A percentile compares a stretch with the other conserved stretches of the same genome.
Evolutionary conservation across 2,797 vertebrate species (phyloP).

Genomic region (Ptychobarbus kaznakovi): DNA sequence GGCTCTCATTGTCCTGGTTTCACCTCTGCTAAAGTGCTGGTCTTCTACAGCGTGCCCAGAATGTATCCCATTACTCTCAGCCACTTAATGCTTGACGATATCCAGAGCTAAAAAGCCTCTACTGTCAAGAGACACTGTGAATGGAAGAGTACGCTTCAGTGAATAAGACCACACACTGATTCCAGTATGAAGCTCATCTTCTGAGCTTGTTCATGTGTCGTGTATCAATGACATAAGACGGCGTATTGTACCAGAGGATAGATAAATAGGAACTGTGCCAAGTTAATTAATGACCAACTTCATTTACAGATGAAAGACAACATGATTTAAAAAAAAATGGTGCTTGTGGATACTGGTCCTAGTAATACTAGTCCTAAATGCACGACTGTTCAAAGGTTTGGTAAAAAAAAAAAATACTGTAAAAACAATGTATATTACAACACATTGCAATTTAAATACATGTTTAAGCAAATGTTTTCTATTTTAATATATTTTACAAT

Average conservation of each 20-base stretch:
- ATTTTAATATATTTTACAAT: not conserved
- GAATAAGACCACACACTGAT: conserved; percentile 34
- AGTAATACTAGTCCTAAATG: not conserved
- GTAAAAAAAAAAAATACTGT: too few species aligned
- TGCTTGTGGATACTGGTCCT: not conserved
- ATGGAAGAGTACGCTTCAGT: conserved; percentile 43
- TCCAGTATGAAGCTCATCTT: conserved; percentile 46
- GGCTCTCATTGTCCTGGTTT: conserved; percentile 61
- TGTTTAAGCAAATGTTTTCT: not conserved
- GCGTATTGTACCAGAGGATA: not conserved
- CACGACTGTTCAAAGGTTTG: not conserved
- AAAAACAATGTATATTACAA: too few species aligned
- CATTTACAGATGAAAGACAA: not conserved
- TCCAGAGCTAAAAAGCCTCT: conserved; percentile 56
- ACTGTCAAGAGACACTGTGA: conserved; percentile 56
- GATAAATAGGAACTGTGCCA: conserved; percentile 16
- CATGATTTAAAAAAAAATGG: not conserved
- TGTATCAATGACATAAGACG: conserved; percentile 28
- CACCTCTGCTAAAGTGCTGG: conserved; percentile 55
- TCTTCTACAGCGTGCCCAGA: conserved; percentile 48
- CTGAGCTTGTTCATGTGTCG: conserved; percentile 29
- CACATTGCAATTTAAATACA: too few species aligned
- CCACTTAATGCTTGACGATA: conserved; percentile 58
- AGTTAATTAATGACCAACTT: not conserved
- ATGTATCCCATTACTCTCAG: conserved; percentile 60